Evolutionary conservation across 2,797 vertebrate species (phyloP).

Genomic region (Microctenopoma lineatum): DNA sequence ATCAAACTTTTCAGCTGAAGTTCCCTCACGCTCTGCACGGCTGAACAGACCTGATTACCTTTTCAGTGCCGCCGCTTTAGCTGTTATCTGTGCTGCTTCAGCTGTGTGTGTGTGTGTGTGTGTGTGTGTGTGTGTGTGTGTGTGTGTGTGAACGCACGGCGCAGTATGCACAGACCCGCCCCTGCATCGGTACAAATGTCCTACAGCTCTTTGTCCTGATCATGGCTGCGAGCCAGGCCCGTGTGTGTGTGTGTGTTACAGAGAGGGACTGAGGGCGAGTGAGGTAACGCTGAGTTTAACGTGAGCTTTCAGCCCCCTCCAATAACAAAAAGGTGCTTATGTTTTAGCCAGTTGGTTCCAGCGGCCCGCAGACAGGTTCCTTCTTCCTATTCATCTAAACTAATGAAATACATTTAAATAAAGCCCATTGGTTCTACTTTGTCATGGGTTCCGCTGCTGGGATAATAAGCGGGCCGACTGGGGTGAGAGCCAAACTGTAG

Average conservation of each 20-base stretch:
- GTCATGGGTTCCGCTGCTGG: constrained; percentile 45
- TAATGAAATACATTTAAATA: constrained; percentile 18
- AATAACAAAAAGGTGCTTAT: constrained; percentile 67
- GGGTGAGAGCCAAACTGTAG: constrained; percentile 8
- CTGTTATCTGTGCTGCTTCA: constrained; percentile 56
- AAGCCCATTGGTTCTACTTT: constrained; percentile 46
- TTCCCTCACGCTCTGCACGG: constrained; percentile 40
- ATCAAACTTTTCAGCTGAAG: constrained; percentile 23
- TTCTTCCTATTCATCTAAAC: constrained; percentile 31
- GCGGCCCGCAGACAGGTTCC: constrained; percentile 32
- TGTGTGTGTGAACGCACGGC: neutral
- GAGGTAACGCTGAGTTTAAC: constrained; percentile 61
- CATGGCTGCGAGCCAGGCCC: constrained; percentile 41
- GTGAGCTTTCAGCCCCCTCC: constrained; percentile 35
- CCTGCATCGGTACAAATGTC: constrained; percentile 42
- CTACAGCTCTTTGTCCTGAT: constrained; percentile 47
- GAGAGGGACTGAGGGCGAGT: neutral
- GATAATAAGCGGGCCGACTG: constrained; percentile 27
- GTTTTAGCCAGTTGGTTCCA: constrained; percentile 70
- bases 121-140: constrained; percentile 10
- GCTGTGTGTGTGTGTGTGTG: constrained; percentile 32
- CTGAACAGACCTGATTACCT: constrained; percentile 58
- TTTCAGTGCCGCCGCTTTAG: constrained; percentile 44
- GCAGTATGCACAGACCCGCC: constrained; percentile 33
- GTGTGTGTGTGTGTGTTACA: constrained; percentile 22